These are phyloP conservation scores for Drosophila glabriapex DNA, from an alignment of 2,888 invertebrate genomes.

Conservation along the genomic window DNA sequence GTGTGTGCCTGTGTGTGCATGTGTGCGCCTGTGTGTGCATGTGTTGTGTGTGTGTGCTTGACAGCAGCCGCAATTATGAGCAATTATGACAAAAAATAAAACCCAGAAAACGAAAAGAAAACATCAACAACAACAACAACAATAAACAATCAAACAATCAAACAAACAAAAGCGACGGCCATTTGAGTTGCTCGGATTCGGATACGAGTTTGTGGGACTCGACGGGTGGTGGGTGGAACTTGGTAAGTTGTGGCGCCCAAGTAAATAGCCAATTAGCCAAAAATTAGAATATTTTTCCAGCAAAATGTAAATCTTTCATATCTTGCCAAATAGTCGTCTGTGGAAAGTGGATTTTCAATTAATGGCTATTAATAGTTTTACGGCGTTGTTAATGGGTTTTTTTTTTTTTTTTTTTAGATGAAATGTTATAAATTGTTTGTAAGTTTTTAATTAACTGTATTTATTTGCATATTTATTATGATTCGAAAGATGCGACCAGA, in stretches of 20 bases:
- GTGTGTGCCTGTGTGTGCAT: conserved; percentile 32
- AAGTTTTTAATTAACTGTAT: not conserved
- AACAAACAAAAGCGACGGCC: conserved; percentile 57
- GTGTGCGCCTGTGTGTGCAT: conserved; percentile 37
- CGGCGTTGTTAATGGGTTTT: not conserved
- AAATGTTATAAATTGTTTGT: not conserved
- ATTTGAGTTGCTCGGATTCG: conserved; percentile 52
- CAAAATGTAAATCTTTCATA: conserved; percentile 1
- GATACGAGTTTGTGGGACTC: conserved; percentile 2
- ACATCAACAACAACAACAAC: conserved; percentile 13
- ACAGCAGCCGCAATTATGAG: conserved; percentile 76
- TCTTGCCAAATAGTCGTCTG: not conserved
- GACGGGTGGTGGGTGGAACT: not conserved
- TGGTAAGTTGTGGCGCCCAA: conserved; percentile 15
- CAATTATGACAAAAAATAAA: conserved; percentile 63
- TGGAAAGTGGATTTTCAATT: not conserved
- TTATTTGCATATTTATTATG: not conserved
- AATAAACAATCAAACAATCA: conserved; percentile 41
- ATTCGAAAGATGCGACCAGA: not conserved
- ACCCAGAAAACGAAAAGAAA: conserved; percentile 21
- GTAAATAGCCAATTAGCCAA: conserved; percentile 8
- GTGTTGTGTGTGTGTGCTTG: conserved; percentile 40
- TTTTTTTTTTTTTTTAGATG: not conserved
- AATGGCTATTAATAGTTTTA: not conserved
- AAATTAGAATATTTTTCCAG: not conserved